phyloP scores from a whole-genome alignment of 2,113 vertebrate species.

The Paratilapia polleni region DNA sequence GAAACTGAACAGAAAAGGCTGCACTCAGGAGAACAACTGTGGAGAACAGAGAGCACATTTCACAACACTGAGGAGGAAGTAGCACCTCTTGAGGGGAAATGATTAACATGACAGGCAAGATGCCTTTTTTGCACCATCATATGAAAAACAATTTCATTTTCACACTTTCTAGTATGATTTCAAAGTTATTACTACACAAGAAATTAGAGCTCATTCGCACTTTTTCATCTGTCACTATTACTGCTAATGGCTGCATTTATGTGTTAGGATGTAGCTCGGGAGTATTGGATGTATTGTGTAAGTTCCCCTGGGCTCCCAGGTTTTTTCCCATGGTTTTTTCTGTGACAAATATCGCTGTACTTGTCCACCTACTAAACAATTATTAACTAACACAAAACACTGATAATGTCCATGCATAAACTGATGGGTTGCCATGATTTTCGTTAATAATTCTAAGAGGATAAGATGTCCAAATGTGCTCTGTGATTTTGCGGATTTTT shows the following conservation, averaged over 20 bases:
- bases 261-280: rapidly evolving
- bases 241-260: not conserved
- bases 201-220: not conserved
- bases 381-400: not conserved
- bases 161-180: not conserved
- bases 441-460: not conserved
- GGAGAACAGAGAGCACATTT: constrained; percentile 38
- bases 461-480: not conserved
- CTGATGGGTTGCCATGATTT: not conserved
- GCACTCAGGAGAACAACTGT: constrained; percentile 62
- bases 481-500: too few relatives aligned
- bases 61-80: constrained; percentile 54
- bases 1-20: constrained; percentile 9
- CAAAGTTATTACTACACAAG: not conserved
- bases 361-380: not conserved
- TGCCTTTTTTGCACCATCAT: not conserved
- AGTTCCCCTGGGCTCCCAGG: not conserved
- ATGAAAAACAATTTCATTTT: not conserved
- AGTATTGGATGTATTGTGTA: not conserved
- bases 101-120: not conserved
- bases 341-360: not conserved
- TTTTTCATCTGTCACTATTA: not conserved
- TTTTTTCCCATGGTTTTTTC: not conserved
- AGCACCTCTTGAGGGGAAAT: constrained; percentile 54
- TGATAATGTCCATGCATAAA: not conserved